Evolutionary conservation across 37 sponge, comb jelly and placozoan genomes (phyloP), one percentile per base, ranked within the genome.

Genomic region (Ianthella basta): DNA sequence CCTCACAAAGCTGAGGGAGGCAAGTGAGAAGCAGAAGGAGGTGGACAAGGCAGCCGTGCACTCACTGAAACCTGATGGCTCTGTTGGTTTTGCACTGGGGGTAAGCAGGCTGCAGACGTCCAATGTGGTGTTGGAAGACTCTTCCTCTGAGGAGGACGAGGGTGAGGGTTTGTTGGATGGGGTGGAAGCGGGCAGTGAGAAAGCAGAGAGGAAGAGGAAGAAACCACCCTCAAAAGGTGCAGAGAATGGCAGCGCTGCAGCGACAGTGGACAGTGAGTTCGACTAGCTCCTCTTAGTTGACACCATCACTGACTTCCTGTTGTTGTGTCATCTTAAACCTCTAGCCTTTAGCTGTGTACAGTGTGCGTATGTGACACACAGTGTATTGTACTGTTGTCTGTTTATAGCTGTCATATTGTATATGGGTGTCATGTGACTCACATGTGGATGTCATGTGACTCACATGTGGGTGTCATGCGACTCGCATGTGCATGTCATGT

Each of bases 71-170:
- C 65, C 79, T 18, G 83, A 39, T 72, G 94, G 94, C 33, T 55
- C 88, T 0, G 86, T 94, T 15, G 85, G 89, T 36, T 94, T 94
- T 68, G 87, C 90, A 50, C 63, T 94, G 36, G 25, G 18, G 3
- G 60, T 59, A 25, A 84, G 12, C 34, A 88, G 83, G 33, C 35
- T 75, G 21, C 78, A 75, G 78, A n/a, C 54, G 24, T 75, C 78
- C 1, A 36, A 75, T 40, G 78, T 75, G n/a, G 37, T 24, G 14
- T 23, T 75, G 23, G 54, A 75, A 41, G 78, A 75, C 44, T 50
- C 54, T 18, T 75, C 81, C 0, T 33, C 54, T 59, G 80, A 79
- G 13, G 87, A 86, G 65, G 68, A 83, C 0, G 87, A 34, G 34
- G 89, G 44, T 23, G 78, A 61, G 36, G 63, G 64, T 3, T 44